Conservation (phyloP, 1,140 invertebrate genomes). For the Drosophila jambulina region DNA sequence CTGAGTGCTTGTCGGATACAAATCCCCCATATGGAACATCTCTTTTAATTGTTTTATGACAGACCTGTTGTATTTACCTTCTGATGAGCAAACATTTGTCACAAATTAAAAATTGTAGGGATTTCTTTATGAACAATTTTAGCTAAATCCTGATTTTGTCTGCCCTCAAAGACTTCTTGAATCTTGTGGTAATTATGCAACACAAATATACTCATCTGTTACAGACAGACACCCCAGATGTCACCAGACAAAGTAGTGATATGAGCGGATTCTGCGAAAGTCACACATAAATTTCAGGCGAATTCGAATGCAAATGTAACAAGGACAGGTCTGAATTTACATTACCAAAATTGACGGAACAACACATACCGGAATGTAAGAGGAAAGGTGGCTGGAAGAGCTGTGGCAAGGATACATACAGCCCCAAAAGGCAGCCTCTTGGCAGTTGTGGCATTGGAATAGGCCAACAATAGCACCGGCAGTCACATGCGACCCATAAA, state of each 20-base stretch:
- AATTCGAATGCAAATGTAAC: slow-evolving; percentile 61
- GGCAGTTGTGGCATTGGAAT: slow-evolving; percentile 22
- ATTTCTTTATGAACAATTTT: not conserved
- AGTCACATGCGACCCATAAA: slow-evolving; percentile 51
- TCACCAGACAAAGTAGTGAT: slow-evolving; percentile 11
- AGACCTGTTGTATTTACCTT: not conserved
- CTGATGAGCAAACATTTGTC: not conserved
- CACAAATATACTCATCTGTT: slow-evolving; percentile 39
- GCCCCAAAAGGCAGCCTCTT: slow-evolving; percentile 6
- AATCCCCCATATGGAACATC: not conserved
- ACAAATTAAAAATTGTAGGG: not conserved
- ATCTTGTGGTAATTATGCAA: slow-evolving; percentile 40
- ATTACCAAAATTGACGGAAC: slow-evolving; percentile 63
- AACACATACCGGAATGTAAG: slow-evolving; percentile 12
- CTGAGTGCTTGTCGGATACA: not conserved
- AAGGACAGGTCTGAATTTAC: slow-evolving; percentile 60
- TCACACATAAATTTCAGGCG: slow-evolving; percentile 53
- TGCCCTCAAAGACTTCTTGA: not conserved
- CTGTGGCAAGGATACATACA: slow-evolving; percentile 38
- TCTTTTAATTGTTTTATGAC: not conserved
- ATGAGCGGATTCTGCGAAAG: slow-evolving; percentile 1
- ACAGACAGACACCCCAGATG: slow-evolving; percentile 26
- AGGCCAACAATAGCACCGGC: slow-evolving; percentile 37
- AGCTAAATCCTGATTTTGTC: not conserved
- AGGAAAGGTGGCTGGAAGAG: slow-evolving; percentile 32